These are phyloP conservation scores for Felis catus DNA, from an alignment of 2,113 vertebrate species.

Conservation along the genomic window DNA sequence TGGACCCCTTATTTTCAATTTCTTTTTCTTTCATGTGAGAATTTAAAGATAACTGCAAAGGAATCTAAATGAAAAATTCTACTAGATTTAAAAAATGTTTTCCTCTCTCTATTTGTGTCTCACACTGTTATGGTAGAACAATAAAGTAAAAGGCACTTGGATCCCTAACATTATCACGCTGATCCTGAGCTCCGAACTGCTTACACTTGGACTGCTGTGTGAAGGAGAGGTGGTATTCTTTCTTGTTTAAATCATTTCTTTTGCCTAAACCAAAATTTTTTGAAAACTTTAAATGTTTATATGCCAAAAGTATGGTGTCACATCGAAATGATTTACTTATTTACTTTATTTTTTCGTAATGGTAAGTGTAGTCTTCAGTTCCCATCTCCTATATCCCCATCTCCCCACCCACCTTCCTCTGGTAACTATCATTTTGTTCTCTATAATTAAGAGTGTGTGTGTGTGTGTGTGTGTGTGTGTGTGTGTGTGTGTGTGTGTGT, in stretches of 20 bases:
- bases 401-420: background rate
- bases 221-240: background rate
- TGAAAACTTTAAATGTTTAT: background rate
- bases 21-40: background rate
- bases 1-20: background rate
- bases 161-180: background rate
- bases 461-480: background rate
- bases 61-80: constrained; percentile 6
- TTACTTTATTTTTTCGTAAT: background rate
- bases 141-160: background rate
- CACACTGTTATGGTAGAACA: background rate
- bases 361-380: background rate
- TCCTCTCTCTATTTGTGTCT: background rate
- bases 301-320: background rate
- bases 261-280: background rate
- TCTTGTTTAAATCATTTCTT: background rate
- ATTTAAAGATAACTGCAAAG: background rate
- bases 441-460: background rate
- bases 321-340: background rate
- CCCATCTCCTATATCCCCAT: background rate
- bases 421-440: background rate
- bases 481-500: background rate
- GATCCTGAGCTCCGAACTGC: background rate
- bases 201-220: background rate
- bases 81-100: background rate